A percentile compares a stretch with the other conserved stretches of the same genome.
Evolutionary conservation across 2,797 vertebrate genomes (phyloP).

Genomic region (Enteromius trimaculatus): DNA sequence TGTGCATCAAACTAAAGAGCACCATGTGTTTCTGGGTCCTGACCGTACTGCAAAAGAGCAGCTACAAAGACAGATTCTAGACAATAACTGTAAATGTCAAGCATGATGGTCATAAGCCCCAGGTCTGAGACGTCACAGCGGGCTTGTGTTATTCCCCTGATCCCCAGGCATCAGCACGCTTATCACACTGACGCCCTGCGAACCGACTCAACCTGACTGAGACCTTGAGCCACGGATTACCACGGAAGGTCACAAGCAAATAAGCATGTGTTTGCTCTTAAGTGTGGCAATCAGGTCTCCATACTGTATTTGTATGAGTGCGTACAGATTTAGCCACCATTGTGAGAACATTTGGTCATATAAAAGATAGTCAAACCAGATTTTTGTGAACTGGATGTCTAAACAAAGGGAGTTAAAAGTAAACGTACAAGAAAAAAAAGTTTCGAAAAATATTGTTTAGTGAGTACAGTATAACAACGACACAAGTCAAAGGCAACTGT

Average conservation of each 20-base stretch:
- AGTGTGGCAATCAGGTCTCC: not conserved
- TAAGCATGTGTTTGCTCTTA: no score
- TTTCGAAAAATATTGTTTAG: not conserved
- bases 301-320: slow-evolving; percentile 10
- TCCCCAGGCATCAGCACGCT: slow-evolving; percentile 22
- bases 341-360: not conserved
- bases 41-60: slow-evolving; percentile 10
- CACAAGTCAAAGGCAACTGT: not conserved
- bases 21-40: not conserved
- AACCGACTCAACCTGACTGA: slow-evolving; percentile 25
- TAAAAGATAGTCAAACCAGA: not conserved
- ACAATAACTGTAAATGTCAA: slow-evolving; percentile 49
- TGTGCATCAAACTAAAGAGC: not conserved
- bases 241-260: slow-evolving; percentile 50
- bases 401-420: no score
- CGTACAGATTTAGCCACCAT: not conserved
- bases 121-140: not conserved
- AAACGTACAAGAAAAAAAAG: not conserved
- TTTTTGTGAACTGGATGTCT: no score
- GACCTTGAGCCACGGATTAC: slow-evolving; percentile 45
- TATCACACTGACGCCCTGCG: slow-evolving; percentile 44
- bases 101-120: slow-evolving; percentile 18
- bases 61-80: not conserved
- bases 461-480: not conserved
- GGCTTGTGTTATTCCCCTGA: slow-evolving; percentile 31